These are phyloP conservation scores for Huso huso DNA, from an alignment of 2,797 vertebrate species.

Conservation along the genomic window DNA sequence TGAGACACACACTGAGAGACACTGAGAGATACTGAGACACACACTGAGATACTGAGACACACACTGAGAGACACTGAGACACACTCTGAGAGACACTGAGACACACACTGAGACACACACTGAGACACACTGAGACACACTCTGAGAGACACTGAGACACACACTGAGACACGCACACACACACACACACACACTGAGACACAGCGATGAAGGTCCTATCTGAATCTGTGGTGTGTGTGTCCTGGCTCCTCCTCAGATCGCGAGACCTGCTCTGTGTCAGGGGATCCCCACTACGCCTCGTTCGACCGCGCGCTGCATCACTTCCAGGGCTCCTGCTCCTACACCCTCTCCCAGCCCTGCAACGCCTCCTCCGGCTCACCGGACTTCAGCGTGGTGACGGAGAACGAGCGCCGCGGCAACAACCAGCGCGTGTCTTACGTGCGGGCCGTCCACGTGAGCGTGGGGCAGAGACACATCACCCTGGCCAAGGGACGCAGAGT, in stretches of 20 bases:
- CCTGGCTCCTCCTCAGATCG: slow-evolving; percentile 28
- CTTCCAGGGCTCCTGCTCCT: slow-evolving; percentile 82
- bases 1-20: not conserved
- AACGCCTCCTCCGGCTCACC: slow-evolving; percentile 47
- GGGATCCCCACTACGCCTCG: slow-evolving; percentile 78
- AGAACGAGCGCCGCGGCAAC: slow-evolving; percentile 71
- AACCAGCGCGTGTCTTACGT: slow-evolving; percentile 74
- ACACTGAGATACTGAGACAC: slow-evolving; percentile 39
- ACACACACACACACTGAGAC: no score
- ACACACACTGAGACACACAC: slow-evolving; percentile 17
- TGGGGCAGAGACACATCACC: slow-evolving; percentile 48
- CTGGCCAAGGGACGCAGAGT: slow-evolving; percentile 66
- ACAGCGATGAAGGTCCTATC: no score
- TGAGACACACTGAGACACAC: no score
- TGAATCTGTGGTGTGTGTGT: no score
- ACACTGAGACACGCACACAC: no score
- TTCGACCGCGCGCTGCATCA: slow-evolving; percentile 68
- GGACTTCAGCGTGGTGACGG: slow-evolving; percentile 67
- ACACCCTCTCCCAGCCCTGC: slow-evolving; percentile 69
- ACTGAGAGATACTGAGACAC: slow-evolving; percentile 34
- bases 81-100: no score
- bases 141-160: no score
- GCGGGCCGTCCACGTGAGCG: slow-evolving; percentile 59
- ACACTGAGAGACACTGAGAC: no score
- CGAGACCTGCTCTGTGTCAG: slow-evolving; percentile 70